A percentile compares a stretch with the other conserved stretches of the same genome.
These are phyloP conservation scores for Catocala fraxini DNA, from an alignment of 2,888 invertebrate genomes.

Conservation along the genomic window DNA sequence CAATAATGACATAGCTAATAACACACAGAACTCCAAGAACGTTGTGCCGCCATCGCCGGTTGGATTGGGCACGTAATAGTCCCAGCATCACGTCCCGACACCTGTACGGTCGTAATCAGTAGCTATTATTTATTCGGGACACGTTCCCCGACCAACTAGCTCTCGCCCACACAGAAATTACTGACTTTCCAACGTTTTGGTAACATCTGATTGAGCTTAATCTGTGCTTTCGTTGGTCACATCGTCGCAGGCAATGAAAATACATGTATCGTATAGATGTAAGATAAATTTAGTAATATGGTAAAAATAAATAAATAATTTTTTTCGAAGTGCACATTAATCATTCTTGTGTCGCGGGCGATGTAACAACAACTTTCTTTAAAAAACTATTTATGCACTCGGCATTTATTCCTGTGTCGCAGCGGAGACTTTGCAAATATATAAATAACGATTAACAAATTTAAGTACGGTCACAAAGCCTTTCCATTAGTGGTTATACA, in stretches of 20 bases:
- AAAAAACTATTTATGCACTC: too few species aligned
- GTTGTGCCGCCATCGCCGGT: constrained; percentile 1
- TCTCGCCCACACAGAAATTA: constrained; percentile 39
- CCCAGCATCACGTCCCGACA: constrained; percentile 38
- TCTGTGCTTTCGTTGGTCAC: constrained; percentile 41
- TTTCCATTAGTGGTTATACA: too few species aligned
- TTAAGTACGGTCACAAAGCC: too few species aligned
- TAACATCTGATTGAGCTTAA: constrained; percentile 50
- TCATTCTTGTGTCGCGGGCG: too few species aligned
- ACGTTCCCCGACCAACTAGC: constrained; percentile 48
- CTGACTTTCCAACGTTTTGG: constrained; percentile 37
- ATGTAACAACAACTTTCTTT: too few species aligned
- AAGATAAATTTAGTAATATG: too few species aligned
- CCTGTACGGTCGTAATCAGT: constrained; percentile 65
- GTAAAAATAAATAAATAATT: too few species aligned
- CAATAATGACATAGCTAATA: not conserved
- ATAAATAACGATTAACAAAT: too few species aligned
- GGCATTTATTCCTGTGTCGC: too few species aligned
- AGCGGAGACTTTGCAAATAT: too few species aligned
- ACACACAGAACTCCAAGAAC: not conserved
- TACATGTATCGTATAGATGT: too few species aligned
- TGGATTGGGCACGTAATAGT: constrained; percentile 3
- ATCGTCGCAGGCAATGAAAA: constrained; percentile 1
- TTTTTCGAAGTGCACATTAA: too few species aligned
- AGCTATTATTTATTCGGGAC: constrained; percentile 61